Evolutionary conservation across 1,140 invertebrate species (phyloP), one percentile per base, ranked within the genome.

Genomic region (Phenacoccus solenopsis): DNA sequence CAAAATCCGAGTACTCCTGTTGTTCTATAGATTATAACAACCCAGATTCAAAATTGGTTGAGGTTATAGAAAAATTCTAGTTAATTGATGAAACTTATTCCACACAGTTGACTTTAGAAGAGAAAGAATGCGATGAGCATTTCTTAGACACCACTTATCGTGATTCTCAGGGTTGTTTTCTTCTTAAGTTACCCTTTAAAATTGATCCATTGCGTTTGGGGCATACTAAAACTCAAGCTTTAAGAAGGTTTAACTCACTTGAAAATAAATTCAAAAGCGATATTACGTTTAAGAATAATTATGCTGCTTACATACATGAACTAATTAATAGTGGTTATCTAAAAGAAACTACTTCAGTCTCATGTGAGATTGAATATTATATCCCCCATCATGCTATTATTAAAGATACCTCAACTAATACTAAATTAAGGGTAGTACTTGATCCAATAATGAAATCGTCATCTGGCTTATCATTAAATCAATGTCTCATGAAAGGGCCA

Each of bases 331-430:
- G 28, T 0, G 56, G 57, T 9, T 56, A 70, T 25, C 25, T 70
- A 21, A 28, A 32, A 64, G 16, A 0, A 13, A 21, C 30, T 9
- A 28, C n/a, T n/a, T 24, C 24, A 9, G 12, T 27, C 2, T 25
- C 38, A 27, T 13, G 21, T 24, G 12, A 69, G 27, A 25, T 57
- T 7, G 28, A 10, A 0, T 72, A 70, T 32, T 72, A 72, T 70
- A 32, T 72, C n/a, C 72, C 69, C 13, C 72, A 70, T 22, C 72
- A 72, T 70, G 12, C 64, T 38, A 35, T 72, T 12, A 56, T 72
- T 21, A 72, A 72, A 61, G 20, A 70, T 28, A 25, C 28, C 16
- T 67, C 56, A 22, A 61, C 35, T 5, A 67, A 69, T 35, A 72
- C 69, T 16, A 72, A 72, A 20, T 21, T 56, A 5, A 57, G 72